phyloP scores from a whole-genome alignment of 2,888 invertebrate genomes.

The Patella ulyssiponensis region DNA sequence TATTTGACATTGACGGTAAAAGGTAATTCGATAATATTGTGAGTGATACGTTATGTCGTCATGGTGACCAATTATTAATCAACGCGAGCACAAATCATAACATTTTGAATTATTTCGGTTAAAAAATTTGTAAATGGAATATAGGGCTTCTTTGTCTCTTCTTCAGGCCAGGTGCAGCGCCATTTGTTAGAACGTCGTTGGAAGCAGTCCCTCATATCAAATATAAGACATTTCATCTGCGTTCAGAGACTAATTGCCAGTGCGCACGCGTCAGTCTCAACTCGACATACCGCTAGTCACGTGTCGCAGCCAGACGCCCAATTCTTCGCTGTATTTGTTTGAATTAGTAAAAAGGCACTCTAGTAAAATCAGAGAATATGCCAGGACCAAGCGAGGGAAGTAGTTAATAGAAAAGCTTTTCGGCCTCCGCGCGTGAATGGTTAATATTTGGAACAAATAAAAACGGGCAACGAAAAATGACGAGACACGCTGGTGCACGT shows the following conservation, averaged over 20 bases:
- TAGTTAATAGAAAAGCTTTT: background rate
- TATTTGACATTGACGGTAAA: too few species aligned
- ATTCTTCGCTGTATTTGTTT: constrained; percentile 10
- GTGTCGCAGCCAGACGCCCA: constrained; percentile 15
- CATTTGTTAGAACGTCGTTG: constrained; percentile 7
- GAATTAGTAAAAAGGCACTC: background rate
- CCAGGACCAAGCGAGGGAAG: background rate
- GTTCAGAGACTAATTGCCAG: constrained; percentile 22
- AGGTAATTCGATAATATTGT: too few species aligned
- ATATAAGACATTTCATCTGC: constrained; percentile 7
- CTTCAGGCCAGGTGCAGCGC: background rate
- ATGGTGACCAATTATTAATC: too few species aligned
- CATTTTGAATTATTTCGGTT: background rate
- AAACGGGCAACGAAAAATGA: background rate
- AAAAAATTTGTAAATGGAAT: background rate
- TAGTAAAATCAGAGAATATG: background rate
- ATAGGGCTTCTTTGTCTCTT: background rate
- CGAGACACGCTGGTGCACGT: background rate
- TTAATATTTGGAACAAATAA: constrained; percentile 5
- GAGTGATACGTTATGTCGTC: too few species aligned
- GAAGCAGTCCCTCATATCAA: background rate
- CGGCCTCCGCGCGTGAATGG: background rate
- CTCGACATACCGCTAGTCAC: constrained; percentile 26
- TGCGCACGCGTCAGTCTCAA: constrained; percentile 20
- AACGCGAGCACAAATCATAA: background rate